Base-by-base conservation (phyloP, 2,797 vertebrate genomes). In the Notoglanidium macrostoma region DNA sequence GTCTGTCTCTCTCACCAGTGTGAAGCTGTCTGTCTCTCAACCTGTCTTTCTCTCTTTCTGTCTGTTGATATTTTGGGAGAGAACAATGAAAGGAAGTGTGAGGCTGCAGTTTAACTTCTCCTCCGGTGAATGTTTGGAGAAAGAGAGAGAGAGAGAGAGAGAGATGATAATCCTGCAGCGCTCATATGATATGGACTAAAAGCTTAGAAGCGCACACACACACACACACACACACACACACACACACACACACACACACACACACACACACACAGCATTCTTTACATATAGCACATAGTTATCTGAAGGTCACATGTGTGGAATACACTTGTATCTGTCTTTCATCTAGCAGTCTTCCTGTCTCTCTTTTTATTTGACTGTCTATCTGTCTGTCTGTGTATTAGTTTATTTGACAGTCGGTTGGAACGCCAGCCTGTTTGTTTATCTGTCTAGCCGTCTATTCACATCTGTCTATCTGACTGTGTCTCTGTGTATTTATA, bases 61-160 rank as follows among this genome's bases (percentile, higher is more conserved):
- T 32, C 51, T 32, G 85, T 44, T 91, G 91, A 89, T 92, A 88
- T 91, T 94, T 93, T 90, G 85, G 70, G 49, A 83, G 49, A 84
- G 74, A 94, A 94, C 92, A 94, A 94, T 93, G 85, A 86, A 68
- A 94, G 91, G 93, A 94, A 94, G 90, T 73, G 15, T 19, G 51
- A 89, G 91, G 87, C 89, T 89, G 91, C 89, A 90, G 83, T 87
- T 87, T 73, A 87, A 82, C 83, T 1, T 2, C 19, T 57, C 83
- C 57, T 68, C 77, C 46, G 63, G 79, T 44, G 49, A 46, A 3
- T 57, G 57, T 46, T 83, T 54, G 14, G 59, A 26, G 26, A 35
- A 57, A 5, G 17, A 84, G 61, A 82, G 19, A 61, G 29, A 88
- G 59, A 73, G 15, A 49, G 15, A 84, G 63, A 46, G 72, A 84